Percentiles rank a stretch among this genome's conserved stretches.
Evolutionary conservation across 2,797 vertebrate species (phyloP).

Genomic region (Rachycentron canadum): DNA sequence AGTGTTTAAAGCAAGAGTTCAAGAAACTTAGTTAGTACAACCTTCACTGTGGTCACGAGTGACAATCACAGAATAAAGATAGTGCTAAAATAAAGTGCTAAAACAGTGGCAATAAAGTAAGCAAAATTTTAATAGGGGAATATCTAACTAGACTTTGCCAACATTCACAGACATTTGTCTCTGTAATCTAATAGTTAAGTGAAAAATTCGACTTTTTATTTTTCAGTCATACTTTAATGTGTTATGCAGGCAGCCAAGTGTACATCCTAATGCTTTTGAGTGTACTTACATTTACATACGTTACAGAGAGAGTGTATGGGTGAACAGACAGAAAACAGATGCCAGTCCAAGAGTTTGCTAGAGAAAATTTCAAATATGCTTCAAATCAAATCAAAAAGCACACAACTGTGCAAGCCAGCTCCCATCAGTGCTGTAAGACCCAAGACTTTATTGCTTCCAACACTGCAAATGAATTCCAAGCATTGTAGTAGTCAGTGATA

Average conservation of each 20-base stretch:
- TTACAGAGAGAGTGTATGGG: conserved; percentile 37
- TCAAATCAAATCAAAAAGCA: conserved; percentile 75
- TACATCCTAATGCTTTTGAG: conserved; percentile 23
- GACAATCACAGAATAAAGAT: no score
- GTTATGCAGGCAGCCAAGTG: conserved; percentile 9
- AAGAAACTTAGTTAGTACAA: no score
- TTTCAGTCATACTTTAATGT: conserved; percentile 7
- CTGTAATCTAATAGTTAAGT: neutral
- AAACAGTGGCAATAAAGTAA: no score
- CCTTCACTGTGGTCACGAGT: no score
- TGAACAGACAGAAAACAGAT: conserved; percentile 70
- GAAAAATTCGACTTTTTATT: conserved; percentile 2
- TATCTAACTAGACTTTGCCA: neutral
- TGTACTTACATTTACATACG: conserved; percentile 23
- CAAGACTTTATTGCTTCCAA: conserved; percentile 75
- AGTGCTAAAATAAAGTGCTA: neutral
- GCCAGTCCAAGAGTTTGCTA: conserved; percentile 62
- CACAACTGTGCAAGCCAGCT: conserved; percentile 73
- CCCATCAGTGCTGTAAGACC: conserved; percentile 70
- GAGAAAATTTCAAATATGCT: conserved; percentile 65
- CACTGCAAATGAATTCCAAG: conserved; percentile 79
- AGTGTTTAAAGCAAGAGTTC: no score
- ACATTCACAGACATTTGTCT: neutral
- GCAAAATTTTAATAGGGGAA: neutral
- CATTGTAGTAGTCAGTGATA: conserved; percentile 77